Evolutionary conservation across 1,140 invertebrate species (phyloP).

Genomic region (Scaptomyza pallida): DNA sequence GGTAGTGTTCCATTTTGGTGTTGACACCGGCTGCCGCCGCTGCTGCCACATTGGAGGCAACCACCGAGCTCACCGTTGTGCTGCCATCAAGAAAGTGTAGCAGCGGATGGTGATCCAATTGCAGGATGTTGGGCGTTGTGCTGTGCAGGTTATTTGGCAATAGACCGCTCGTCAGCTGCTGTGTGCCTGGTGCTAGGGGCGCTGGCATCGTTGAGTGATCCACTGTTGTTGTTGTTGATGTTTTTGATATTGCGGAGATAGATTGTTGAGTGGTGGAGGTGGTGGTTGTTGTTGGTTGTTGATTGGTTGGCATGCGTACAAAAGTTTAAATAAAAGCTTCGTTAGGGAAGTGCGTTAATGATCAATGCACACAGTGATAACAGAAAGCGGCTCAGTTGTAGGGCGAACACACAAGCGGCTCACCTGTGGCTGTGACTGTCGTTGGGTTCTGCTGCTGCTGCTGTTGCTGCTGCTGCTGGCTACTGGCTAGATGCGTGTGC

Average conservation of each 20-base stretch:
- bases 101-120: conserved; percentile 79
- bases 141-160: conserved; percentile 71
- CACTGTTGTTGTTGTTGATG: conserved; percentile 43
- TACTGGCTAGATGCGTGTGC: conserved; percentile 74
- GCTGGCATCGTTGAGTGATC: conserved; percentile 75
- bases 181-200: conserved; percentile 63
- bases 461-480: conserved; percentile 11
- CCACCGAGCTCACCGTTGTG: conserved; percentile 78
- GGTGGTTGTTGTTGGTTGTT: conserved; percentile 36
- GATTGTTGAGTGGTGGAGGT: conserved; percentile 13
- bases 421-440: conserved; percentile 63
- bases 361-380: conserved; percentile 81
- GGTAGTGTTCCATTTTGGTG: conserved; percentile 62
- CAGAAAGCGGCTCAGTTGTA: conserved; percentile 79
- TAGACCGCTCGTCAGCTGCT: conserved; percentile 67
- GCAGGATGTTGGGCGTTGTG: conserved; percentile 66
- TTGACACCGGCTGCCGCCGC: conserved; percentile 55
- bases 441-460: conserved; percentile 35
- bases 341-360: conserved; percentile 83
- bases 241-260: conserved; percentile 20
- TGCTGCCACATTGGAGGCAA: conserved; percentile 50
- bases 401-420: conserved; percentile 70
- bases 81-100: conserved; percentile 81
- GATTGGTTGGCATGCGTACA: conserved; percentile 76
- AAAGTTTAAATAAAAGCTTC: conserved; percentile 84